phyloP scores from a whole-genome alignment of 2,113 vertebrate genomes.

The Lepus timidus region DNA sequence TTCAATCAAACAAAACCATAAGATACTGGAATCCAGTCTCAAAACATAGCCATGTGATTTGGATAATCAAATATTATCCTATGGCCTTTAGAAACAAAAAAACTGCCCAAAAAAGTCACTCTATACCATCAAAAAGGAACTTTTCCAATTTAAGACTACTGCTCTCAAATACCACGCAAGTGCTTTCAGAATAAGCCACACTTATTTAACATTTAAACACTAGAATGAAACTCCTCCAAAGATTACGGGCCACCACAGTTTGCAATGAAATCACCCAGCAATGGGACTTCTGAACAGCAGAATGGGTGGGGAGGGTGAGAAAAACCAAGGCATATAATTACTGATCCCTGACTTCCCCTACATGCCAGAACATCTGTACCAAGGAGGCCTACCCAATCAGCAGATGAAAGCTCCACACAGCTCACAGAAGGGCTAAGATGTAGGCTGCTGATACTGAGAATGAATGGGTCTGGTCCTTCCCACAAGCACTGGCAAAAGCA shows the following conservation, averaged over 20 bases:
- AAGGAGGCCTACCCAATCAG: background rate
- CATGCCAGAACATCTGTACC: accelerated
- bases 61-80: background rate
- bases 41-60: background rate
- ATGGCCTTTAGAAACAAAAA: background rate
- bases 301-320: background rate
- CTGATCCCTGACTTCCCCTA: background rate
- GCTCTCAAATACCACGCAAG: background rate
- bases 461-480: background rate
- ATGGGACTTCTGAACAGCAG: background rate
- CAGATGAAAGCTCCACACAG: background rate
- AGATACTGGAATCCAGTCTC: background rate
- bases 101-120: background rate
- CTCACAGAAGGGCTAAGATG: background rate
- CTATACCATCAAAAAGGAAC: background rate
- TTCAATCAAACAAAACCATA: background rate
- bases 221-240: background rate
- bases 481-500: background rate
- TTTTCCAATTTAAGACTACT: background rate
- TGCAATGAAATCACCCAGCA: background rate
- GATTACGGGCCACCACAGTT: background rate
- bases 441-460: background rate
- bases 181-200: background rate
- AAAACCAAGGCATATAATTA: background rate
- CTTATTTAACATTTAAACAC: background rate